Evolutionary conservation across 2,797 vertebrate species (phyloP).

Genomic region (Meriones psammophilus): DNA sequence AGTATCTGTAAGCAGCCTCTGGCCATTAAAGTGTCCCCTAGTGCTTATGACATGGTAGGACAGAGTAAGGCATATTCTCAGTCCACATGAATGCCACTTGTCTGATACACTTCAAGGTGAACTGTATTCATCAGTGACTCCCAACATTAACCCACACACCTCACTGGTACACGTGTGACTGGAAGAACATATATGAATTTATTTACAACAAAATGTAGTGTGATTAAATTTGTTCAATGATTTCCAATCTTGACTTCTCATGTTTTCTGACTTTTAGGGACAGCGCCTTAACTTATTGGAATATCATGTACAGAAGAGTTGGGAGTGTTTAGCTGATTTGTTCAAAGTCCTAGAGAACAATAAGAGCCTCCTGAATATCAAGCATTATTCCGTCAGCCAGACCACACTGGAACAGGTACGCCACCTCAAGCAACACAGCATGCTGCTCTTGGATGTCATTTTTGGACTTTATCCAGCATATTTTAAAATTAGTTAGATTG

Average conservation of each 20-base stretch:
- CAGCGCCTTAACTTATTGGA: constrained; percentile 84
- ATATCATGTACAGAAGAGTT: constrained; percentile 82
- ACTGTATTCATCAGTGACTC: rapidly evolving
- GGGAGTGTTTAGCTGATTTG: constrained; percentile 84
- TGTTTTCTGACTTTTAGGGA: constrained; percentile 79
- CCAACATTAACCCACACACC: rapidly evolving
- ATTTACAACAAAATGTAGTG: not conserved
- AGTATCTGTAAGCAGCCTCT: not conserved
- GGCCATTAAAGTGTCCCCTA: not conserved
- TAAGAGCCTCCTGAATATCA: constrained; percentile 81
- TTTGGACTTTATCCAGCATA: not conserved
- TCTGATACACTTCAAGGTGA: not conserved
- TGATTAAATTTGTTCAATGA: not conserved
- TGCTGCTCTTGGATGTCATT: no score
- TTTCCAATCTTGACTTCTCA: not conserved
- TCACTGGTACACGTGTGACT: not conserved
- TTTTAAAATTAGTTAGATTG: not conserved
- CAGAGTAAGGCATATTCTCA: rapidly evolving
- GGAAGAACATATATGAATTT: not conserved
- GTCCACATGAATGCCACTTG: rapidly evolving
- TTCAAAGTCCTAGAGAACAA: constrained; percentile 86
- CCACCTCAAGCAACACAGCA: rapidly evolving
- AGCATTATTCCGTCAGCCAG: constrained; percentile 87
- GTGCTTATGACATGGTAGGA: rapidly evolving
- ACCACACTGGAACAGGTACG: constrained; percentile 87